Percentiles rank a stretch among this genome's conserved stretches.
phyloP scores from a whole-genome alignment of 2,797 vertebrate genomes.

The Acanthornis magna region DNA sequence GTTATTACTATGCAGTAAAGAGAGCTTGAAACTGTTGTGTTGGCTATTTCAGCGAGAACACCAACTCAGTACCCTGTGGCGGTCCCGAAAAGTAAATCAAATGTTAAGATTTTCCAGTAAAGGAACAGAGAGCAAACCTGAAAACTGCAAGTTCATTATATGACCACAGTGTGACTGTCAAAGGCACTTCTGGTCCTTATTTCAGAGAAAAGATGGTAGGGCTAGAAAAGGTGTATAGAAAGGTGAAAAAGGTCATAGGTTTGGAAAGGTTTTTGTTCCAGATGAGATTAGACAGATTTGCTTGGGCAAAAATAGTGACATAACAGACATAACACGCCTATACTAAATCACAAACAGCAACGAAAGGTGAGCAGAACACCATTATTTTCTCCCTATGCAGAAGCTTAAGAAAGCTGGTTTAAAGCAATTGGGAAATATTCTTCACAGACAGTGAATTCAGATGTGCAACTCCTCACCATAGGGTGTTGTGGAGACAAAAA shows the following conservation, averaged over 20 bases:
- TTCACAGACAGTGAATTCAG: not conserved
- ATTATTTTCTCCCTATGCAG: not conserved
- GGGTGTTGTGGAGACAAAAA: not conserved
- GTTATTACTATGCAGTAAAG: not conserved
- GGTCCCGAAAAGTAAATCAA: not conserved
- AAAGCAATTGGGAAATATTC: not conserved
- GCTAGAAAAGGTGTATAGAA: not conserved
- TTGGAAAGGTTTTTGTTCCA: not conserved
- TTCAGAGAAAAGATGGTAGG: not conserved
- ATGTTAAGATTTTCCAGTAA: not conserved
- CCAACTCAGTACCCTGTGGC: not conserved
- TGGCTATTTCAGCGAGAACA: not conserved
- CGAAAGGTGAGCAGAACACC: not conserved
- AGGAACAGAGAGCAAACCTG: not conserved
- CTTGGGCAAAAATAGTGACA: not conserved
- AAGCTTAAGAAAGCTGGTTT: not conserved
- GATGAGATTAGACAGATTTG: not conserved
- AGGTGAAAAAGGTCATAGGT: not conserved
- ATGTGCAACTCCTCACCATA: not conserved
- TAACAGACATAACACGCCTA: not conserved
- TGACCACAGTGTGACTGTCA: not conserved
- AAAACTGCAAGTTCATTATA: not conserved
- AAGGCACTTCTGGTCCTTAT: not conserved
- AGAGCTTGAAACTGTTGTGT: not conserved
- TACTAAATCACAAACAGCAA: not conserved